phyloP scores from a whole-genome alignment of 2,797 vertebrate genomes.

The Alexandromys oeconomus region DNA sequence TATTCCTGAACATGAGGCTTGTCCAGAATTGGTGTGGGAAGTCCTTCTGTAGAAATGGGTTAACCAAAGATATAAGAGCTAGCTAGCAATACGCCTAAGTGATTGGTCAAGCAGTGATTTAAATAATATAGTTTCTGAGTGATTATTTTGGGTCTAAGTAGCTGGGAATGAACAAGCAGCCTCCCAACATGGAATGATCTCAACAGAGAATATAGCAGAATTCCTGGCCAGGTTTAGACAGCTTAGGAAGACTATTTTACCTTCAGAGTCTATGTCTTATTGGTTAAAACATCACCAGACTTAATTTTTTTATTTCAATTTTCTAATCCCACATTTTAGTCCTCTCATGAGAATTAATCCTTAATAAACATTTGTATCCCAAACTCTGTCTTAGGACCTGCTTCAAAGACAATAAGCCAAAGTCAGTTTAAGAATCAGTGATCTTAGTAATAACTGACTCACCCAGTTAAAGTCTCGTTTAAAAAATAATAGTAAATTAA shows the following conservation, averaged over 20 bases:
- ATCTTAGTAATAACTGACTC: conserved; percentile 18
- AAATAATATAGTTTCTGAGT: too few species aligned
- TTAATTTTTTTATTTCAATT: conserved; percentile 19
- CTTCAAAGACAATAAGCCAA: conserved; percentile 7
- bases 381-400: conserved; percentile 13
- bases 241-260: not conserved
- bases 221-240: not conserved
- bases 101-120: too few species aligned
- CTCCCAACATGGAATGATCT: not conserved
- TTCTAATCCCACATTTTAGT: not conserved
- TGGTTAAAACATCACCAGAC: not conserved
- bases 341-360: not conserved
- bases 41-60: too few species aligned
- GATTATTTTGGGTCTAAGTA: too few species aligned
- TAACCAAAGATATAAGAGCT: too few species aligned
- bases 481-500: conserved; percentile 5
- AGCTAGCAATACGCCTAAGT: too few species aligned
- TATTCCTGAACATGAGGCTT: not conserved
- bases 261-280: not conserved
- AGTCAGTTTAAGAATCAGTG: conserved; percentile 24
- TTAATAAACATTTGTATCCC: not conserved
- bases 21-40: not conserved
- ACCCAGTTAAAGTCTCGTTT: not conserved
- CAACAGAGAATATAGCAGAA: conserved; percentile 9
- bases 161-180: too few species aligned